Base-by-base conservation (phyloP, 2,113 vertebrate genomes). In the Gymnarchus niloticus region DNA sequence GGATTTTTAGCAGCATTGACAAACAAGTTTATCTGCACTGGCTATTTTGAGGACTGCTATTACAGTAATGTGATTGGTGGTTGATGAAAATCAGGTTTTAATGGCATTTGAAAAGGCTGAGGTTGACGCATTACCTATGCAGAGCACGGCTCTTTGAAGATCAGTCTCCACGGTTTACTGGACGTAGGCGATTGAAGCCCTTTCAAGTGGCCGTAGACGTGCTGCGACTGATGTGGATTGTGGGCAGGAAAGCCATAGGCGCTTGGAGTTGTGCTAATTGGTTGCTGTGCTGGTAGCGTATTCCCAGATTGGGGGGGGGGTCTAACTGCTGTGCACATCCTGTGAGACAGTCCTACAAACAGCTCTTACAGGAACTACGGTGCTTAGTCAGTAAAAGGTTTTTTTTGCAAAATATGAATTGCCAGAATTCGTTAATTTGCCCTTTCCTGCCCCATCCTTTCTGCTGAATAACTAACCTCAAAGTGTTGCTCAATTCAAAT, bases 241-340 rank as follows among this genome's bases (percentile, higher is more conserved):
- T 44, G 81, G 81, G 59, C n/a, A 12, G 46, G 61, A n/a, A 83
- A 44, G 88, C 85, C 77, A 57, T 65, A 84, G 82, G 49, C 23
- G 85, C 85, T 86, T 86, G 85, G 69, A 73, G 85, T 85, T 61
- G 89, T 83, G 69, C 84, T 87, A 88, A 89, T 88, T 91, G 90
- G 87, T 88, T 87, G 88, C 80, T n/a, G 48, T 82, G 49, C 85
- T 46, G 85, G 85, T 49, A 83, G 87, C 90, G 87, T 87, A 81
- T 83, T 87, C 86, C 83, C 69, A 84, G 86, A 85, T 86, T 87
- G 65, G 69, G 57, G 49, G 84, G 87, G 73, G 88, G 89, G 83
- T 57, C 78, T 14, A 84, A 86, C 25, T 84, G 73, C 17, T 48
- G n/a, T 83, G 81, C 85, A 87, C 85, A 87, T 90, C 88, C 89